Conservation (phyloP, 2,888 invertebrate species). For the Parapristionchus giblindavisi region DNA sequence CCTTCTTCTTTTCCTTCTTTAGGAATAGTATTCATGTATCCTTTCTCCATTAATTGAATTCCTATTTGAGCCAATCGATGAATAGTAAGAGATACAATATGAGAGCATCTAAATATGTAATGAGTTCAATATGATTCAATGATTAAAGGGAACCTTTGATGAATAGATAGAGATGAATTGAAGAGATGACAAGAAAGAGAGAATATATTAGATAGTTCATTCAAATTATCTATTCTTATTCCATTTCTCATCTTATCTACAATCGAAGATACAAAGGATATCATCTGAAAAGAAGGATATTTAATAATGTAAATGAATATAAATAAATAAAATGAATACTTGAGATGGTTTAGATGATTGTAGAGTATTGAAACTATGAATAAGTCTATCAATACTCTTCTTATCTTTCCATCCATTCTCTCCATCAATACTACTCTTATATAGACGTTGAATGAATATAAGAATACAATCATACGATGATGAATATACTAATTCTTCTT, state of each 20-base stretch:
- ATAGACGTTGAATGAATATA: conserved; percentile 42
- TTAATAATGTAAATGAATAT: neutral
- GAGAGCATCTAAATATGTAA: neutral
- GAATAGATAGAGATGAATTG: neutral
- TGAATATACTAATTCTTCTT: neutral
- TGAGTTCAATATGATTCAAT: neutral
- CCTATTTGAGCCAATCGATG: conserved; percentile 20
- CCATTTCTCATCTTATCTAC: neutral
- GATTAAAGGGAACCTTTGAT: conserved; percentile 3
- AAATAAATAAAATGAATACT: neutral
- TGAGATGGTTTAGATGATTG: neutral
- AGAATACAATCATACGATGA: neutral
- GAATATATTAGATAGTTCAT: neutral
- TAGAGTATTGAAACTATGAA: neutral
- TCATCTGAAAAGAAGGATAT: neutral
- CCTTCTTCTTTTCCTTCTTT: conserved; percentile 76
- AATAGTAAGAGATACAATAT: neutral
- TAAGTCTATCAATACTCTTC: conserved; percentile 17
- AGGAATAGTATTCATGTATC: conserved; percentile 85
- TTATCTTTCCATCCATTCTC: neutral
- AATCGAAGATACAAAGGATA: neutral
- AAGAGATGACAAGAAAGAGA: neutral
- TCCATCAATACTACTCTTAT: conserved; percentile 26
- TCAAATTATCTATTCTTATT: neutral
- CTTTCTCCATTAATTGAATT: conserved; percentile 72